These are phyloP conservation scores for Epicampocera succincta DNA, from an alignment of 2,888 invertebrate species.

Conservation along the genomic window DNA sequence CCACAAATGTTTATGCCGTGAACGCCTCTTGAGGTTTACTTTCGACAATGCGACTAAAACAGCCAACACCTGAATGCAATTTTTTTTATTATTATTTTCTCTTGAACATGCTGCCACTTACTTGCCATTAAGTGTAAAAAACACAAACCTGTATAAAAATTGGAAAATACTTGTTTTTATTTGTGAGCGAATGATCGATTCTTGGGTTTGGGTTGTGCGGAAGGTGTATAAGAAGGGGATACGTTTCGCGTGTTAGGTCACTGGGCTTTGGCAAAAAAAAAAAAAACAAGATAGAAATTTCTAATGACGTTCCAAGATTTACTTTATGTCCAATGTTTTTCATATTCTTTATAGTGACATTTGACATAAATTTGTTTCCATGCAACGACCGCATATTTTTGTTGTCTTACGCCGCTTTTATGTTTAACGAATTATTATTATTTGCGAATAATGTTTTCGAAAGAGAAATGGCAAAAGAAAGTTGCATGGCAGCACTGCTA, in stretches of 20 bases:
- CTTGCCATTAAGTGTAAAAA: conserved; percentile 21
- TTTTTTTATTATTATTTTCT: conserved; percentile 5
- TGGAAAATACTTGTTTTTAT: conserved; percentile 30
- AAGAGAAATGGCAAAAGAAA: too few relatives aligned
- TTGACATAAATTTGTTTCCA: conserved; percentile 66
- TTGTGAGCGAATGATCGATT: conserved; percentile 12
- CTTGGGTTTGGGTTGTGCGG: conserved; percentile 5
- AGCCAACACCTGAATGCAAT: conserved; percentile 50
- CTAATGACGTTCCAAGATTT: conserved; percentile 36
- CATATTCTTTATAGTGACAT: conserved; percentile 66
- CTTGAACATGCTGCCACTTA: conserved; percentile 5
- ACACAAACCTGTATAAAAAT: conserved; percentile 31
- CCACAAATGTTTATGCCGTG: conserved; percentile 20
- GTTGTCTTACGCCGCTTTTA: conserved; percentile 31
- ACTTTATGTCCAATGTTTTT: conserved; percentile 49
- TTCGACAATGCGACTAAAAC: neutral
- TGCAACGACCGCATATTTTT: conserved; percentile 58
- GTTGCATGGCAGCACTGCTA: too few relatives aligned
- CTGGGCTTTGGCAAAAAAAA: too few relatives aligned
- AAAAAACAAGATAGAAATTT: conserved; percentile 17
- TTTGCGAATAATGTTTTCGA: too few relatives aligned
- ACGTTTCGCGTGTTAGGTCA: conserved; percentile 54
- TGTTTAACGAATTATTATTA: neutral
- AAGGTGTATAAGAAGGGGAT: conserved; percentile 2
- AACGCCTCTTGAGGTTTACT: conserved; percentile 38